phyloP scores from a whole-genome alignment of 1,140 invertebrate species.

The Ruditapes philippinarum region DNA sequence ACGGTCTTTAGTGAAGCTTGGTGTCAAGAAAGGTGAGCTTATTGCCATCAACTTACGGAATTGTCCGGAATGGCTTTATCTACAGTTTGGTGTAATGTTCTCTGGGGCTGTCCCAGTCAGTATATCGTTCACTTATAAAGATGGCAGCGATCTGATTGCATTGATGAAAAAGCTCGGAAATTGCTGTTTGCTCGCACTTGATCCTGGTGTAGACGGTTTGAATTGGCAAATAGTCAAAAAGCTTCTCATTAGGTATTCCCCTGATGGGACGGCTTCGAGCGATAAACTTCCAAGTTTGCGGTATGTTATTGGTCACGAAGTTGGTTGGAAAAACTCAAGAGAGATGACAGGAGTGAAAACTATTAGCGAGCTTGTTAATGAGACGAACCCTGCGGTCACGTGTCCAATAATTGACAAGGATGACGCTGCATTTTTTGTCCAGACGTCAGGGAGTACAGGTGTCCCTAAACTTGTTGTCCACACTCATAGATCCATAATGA shows the following conservation, averaged over 20 bases:
- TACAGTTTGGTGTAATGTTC: constrained; percentile 12
- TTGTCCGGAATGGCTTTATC: constrained; percentile 41
- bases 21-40: constrained; percentile 1
- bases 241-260: not conserved
- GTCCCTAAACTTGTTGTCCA: constrained; percentile 43
- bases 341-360: not conserved
- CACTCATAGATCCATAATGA: not conserved
- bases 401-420: not conserved
- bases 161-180: constrained; percentile 18
- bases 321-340: not conserved
- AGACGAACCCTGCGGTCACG: not conserved
- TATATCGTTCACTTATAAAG: constrained; percentile 26
- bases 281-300: constrained; percentile 1
- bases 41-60: constrained; percentile 5
- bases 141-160: constrained; percentile 46
- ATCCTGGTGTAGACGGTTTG: constrained; percentile 4
- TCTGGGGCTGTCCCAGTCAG: not conserved
- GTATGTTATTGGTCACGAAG: constrained; percentile 12
- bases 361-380: not conserved
- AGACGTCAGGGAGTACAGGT: constrained; percentile 52
- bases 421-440: constrained; percentile 15
- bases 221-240: constrained; percentile 47
- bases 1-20: not conserved
- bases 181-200: constrained; percentile 17
- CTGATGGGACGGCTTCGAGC: not conserved